Evolutionary conservation across 2,113 vertebrate genomes (phyloP).

Genomic region (Phylloscopus whistleri): DNA sequence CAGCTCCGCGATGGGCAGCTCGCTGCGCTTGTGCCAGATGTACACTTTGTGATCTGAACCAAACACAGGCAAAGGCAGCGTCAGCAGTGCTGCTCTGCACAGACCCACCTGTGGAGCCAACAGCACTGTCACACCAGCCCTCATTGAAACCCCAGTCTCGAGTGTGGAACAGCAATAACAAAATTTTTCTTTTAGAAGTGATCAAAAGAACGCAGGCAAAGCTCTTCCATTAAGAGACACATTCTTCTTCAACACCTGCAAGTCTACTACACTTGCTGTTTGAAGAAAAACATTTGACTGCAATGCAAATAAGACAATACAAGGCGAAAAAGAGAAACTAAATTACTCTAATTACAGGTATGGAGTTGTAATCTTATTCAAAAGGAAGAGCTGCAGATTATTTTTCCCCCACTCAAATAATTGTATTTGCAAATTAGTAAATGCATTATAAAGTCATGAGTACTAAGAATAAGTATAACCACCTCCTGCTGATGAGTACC

Average conservation of each 20-base stretch:
- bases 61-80: background rate
- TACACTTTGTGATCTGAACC: conserved; percentile 94
- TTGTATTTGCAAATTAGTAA: background rate
- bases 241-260: background rate
- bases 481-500: background rate
- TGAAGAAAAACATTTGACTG: background rate
- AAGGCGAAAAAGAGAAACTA: background rate
- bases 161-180: background rate
- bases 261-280: background rate
- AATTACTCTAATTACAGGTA: background rate
- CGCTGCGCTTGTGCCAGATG: conserved; percentile 97
- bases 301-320: background rate
- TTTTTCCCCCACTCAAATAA: background rate
- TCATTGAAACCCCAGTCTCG: fast-evolving
- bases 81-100: background rate
- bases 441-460: background rate
- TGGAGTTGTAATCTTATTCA: background rate
- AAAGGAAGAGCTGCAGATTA: background rate
- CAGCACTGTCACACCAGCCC: background rate
- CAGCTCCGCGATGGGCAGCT: conserved; percentile 94
- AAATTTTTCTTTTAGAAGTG: fast-evolving
- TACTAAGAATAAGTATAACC: background rate
- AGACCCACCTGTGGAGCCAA: fast-evolving
- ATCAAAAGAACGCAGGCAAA: background rate
- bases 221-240: background rate